Conservation (phyloP, 2,888 invertebrate genomes). For the Brachypterus glaber region DNA sequence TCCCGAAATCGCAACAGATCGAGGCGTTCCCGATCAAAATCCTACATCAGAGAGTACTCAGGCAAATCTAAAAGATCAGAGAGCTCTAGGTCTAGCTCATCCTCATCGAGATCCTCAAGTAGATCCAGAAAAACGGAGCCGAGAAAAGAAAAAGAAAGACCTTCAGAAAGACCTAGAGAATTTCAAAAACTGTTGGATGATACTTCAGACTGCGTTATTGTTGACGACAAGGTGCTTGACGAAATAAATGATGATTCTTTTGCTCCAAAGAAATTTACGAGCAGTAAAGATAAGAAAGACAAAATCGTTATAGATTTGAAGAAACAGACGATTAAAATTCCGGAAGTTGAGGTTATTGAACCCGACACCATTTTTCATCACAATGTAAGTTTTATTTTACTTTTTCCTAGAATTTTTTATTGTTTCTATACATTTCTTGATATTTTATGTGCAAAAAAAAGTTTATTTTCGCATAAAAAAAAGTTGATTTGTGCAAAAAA, state of each 20-base stretch:
- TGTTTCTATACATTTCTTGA: too few relatives aligned
- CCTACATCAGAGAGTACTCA: slow-evolving; percentile 36
- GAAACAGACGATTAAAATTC: slow-evolving; percentile 59
- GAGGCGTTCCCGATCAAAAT: slow-evolving; percentile 34
- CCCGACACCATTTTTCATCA: slow-evolving; percentile 58
- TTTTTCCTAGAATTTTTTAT: too few relatives aligned
- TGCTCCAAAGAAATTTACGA: slow-evolving; percentile 47
- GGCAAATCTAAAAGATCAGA: slow-evolving; percentile 27
- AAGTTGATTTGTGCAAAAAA: too few relatives aligned
- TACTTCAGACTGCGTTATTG: slow-evolving; percentile 35
- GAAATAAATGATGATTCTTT: slow-evolving; percentile 64
- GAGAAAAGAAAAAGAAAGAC: slow-evolving; percentile 11
- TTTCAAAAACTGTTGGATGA: slow-evolving; percentile 7
- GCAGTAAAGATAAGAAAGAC: slow-evolving; percentile 51
- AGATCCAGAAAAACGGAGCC: slow-evolving; percentile 8
- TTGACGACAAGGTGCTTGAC: slow-evolving; percentile 52
- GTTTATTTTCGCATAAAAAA: neutral
- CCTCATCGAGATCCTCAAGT: slow-evolving; percentile 20
- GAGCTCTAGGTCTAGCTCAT: slow-evolving; percentile 22
- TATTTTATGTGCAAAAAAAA: too few relatives aligned
- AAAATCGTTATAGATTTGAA: slow-evolving; percentile 66
- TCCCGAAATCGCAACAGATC: slow-evolving; percentile 25
- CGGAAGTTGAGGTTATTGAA: slow-evolving; percentile 47
- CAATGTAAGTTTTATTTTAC: slow-evolving; percentile 44
- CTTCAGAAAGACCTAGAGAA: slow-evolving; percentile 7